phyloP scores from a whole-genome alignment of 2,888 invertebrate genomes.

The Drosophila mimetica region DNA sequence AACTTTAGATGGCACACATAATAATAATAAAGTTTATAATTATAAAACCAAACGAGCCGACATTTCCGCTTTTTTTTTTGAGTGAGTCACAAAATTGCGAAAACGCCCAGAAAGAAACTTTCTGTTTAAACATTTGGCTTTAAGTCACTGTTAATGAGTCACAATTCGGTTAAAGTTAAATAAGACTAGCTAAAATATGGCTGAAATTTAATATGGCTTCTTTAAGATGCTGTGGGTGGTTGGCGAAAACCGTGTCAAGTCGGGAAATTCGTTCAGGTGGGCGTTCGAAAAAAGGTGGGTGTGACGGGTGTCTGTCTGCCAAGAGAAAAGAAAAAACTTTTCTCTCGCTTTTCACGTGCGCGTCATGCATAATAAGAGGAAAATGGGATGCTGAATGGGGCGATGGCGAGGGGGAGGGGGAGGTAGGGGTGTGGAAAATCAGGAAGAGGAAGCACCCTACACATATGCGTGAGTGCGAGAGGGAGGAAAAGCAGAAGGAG shows the following conservation, averaged over 20 bases:
- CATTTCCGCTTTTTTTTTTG: constrained; percentile 33
- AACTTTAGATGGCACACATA: constrained; percentile 49
- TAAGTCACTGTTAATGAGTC: constrained; percentile 17
- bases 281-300: constrained; percentile 19
- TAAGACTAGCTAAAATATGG: background rate
- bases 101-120: constrained; percentile 20
- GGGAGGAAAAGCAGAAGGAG: constrained; percentile 6
- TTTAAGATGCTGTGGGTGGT: constrained; percentile 32
- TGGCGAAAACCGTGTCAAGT: constrained; percentile 75
- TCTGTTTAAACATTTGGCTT: constrained; percentile 37
- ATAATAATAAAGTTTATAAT: constrained; percentile 47
- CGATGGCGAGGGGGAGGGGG: background rate
- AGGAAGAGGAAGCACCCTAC: constrained; percentile 38
- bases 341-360: constrained; percentile 50
- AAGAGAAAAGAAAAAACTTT: constrained; percentile 52
- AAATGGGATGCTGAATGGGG: constrained; percentile 9
- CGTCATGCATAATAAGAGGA: constrained; percentile 53
- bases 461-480: constrained; percentile 14
- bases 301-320: constrained; percentile 33
- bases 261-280: constrained; percentile 61
- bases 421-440: constrained; percentile 18
- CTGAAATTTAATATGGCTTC: constrained; percentile 11
- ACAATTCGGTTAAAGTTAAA: background rate
- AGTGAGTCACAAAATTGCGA: constrained; percentile 39
- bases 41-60: constrained; percentile 29